Evolutionary conservation across 2,888 invertebrate genomes (phyloP), one percentile per base, ranked within the genome.

Genomic region (Beris morrisii): DNA sequence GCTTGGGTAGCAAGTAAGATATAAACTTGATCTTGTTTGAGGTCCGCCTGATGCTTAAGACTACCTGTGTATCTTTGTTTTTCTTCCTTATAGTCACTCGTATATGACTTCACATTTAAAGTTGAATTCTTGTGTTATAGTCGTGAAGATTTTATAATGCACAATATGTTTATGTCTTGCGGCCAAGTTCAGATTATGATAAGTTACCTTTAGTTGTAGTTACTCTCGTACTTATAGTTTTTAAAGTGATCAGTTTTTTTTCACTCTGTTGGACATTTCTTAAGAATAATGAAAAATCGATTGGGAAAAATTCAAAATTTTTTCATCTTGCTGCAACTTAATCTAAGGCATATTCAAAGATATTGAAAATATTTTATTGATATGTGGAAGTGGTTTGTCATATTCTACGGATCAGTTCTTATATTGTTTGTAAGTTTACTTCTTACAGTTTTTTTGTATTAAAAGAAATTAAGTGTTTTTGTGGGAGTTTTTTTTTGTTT

Each of bases 351-450:
- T 32, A 32, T 32, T 32, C 7, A 5, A 58, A 57, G 57, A 15
- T n/a, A 30, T 58, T 31, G 12, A 30, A 45, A n/a, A n/a, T n/a
- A 12, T 45, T 61, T 13, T 15, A 12, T 38, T 32, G 73, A 74
- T 67, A 73, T 78, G 74, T 78, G 77, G 74, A 73, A 71, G 67
- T 71, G 77, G 64, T 69, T 78, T 68, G 67, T 77, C 70, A 68
- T 77, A 68, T 72, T 77, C 66, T 77, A 74, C 68, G 76, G 73
- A 44, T 70, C 76, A 65, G 70, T 72, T 70, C 73, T 74, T 69
- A 72, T 71, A 63, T 72, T 71, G 64, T 65, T 78, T 65, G 73
- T 78, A 71, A 73, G 73, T 70, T 73, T 52, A 7, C 53, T 13
- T 32, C 22, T n/a, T 31, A 43, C 30, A n/a, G 7, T 52, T 32